Evolutionary conservation across 2,888 invertebrate species (phyloP), one percentile per base, ranked within the genome.

Genomic region (Stenotaenia linearis): DNA sequence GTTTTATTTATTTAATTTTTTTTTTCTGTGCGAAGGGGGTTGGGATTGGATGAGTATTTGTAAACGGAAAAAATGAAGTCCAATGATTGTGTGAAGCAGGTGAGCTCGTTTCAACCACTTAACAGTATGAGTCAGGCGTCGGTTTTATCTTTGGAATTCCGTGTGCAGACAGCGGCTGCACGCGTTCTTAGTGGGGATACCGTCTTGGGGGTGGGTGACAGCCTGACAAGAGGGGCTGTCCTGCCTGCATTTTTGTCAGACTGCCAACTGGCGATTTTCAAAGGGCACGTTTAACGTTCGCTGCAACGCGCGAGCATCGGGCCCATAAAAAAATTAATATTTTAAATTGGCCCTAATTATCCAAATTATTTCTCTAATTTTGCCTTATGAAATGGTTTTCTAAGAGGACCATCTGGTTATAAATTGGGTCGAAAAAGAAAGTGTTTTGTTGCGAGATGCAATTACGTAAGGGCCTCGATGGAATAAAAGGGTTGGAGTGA

Each of bases 101-200:
- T 61, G 61, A 61, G 61, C 61, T 61, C 61, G 61, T 25, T 28
- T 61, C n/a, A 61, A 61, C 61, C 61, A 61, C 61, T 61, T 61
- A 61, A 15, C 61, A 61, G 61, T 23, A 28, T 61, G 61, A 61
- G 61, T 61, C 61, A 61, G 61, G 61, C 61, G 21, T 61, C 28
- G 61, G 61, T 61, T 61, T 61, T 61, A 61, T 61, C 61, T 61
- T 23, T 61, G 61, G 25, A 45, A 45, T 45, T 45, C 15, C 25
- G 61, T 25, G 61, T 61, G 61, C 61, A 61, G 61, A 61, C 61
- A 18, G 45, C n/a, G n/a, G 45, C 45, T 45, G 32, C 32, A 32
- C 32, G 32, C n/a, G 23, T 61, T 21, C 61, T 10, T 25, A 6
- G 61, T 15, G 61, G 45, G 45, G 61, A 61, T 61, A 61, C 61